Evolutionary conservation across 2,113 vertebrate species (phyloP), one percentile per base, ranked within the genome.

Genomic region (Pelmatolapia mariae): DNA sequence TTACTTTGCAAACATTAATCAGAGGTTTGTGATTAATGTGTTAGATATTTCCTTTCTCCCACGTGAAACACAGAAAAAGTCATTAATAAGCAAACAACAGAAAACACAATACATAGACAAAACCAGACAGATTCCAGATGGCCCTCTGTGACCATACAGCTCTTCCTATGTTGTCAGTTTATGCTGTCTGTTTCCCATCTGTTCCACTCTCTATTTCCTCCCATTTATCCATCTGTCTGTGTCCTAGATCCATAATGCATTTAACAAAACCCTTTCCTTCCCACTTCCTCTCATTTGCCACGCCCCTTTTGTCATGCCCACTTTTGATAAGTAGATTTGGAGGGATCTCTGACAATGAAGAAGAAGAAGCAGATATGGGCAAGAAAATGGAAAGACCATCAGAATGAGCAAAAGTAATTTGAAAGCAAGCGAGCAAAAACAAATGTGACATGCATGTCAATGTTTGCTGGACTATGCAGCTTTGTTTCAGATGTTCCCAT

Each of bases 141-240:
- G 81, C 40, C 43, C 15, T 29, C 10, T 52, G 80, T 43, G 84
- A 83, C 82, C 54, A 4, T 43, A 52, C 82, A 76, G 80, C 40
- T 66, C 86, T 45, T 18, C 76, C 68, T 87, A 71, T 87, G 63
- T 89, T 89, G 84, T 89, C 81, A 47, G 81, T 22, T 57, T 3
- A 29, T 36, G 3, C 63, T 80, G 79, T 88, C 91, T 94, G 89
- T 54, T 43, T 91, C 79, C 90, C 93, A 92, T 94, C 93, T 92
- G 91, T 63, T 93, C 38, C 11, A 66, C 33, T 33, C 26, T 81
- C 47, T 4, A 47, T 80, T 86, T 89, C 59, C 76, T 81, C 80
- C 50, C 80, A 36, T 54, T 83, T n/a, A 45, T 80, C 68, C 81
- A 18, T 86, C 81, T 83, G 40, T 84, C 63, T 53, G 73, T n/a